phyloP scores from a whole-genome alignment of 2,113 vertebrate species.

The Empidonax alnorum region DNA sequence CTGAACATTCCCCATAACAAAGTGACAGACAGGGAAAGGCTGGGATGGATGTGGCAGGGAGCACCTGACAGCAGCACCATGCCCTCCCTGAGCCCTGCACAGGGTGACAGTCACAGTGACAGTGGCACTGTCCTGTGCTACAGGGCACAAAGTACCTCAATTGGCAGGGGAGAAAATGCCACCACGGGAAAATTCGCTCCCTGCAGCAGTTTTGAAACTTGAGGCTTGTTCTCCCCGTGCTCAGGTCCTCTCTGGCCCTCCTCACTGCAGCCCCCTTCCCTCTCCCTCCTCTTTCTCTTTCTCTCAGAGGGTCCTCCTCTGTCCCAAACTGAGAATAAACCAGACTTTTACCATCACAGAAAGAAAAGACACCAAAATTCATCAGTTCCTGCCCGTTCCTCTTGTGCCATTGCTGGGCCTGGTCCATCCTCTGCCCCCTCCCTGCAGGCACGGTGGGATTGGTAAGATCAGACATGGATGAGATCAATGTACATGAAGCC shows the following conservation, averaged over 20 bases:
- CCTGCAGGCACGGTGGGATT: not conserved
- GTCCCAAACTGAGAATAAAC: not conserved
- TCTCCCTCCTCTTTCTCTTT: not conserved
- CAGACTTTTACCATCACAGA: not conserved
- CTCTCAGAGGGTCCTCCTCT: not conserved
- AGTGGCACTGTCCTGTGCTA: fast-evolving
- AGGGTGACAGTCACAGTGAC: too few relatives aligned
- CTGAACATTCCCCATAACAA: not conserved
- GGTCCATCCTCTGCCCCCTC: fast-evolving
- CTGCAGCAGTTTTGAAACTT: fast-evolving
- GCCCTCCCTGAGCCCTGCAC: not conserved
- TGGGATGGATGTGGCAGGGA: not conserved
- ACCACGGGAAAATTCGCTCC: not conserved
- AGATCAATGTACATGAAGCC: not conserved
- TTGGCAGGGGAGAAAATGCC: not conserved
- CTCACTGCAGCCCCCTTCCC: not conserved
- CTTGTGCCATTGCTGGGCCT: too few relatives aligned
- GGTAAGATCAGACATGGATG: not conserved
- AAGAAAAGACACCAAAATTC: not conserved
- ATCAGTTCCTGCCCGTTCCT: not conserved
- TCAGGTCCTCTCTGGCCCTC: too few relatives aligned
- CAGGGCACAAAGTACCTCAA: fast-evolving
- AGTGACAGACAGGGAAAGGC: not conserved
- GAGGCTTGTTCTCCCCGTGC: not conserved
- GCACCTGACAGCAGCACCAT: fast-evolving